Evolutionary conservation across 2,888 invertebrate species (phyloP), one percentile per base, ranked within the genome.

Genomic region (Calameuta pallipes): DNA sequence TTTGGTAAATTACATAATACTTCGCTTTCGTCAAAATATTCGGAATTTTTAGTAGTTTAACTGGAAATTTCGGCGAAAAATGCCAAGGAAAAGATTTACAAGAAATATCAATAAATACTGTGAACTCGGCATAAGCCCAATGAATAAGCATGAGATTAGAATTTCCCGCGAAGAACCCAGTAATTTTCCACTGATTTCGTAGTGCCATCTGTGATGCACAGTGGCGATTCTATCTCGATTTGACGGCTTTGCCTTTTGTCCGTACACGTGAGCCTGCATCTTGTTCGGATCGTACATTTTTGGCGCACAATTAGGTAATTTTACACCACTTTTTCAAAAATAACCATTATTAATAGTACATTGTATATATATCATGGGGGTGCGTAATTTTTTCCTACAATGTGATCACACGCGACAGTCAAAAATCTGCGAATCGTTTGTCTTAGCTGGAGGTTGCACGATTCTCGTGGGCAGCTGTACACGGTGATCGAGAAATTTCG

Each of bases 251-350:
- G 77, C 80, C 83, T 82, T 82, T 84, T 82, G 70, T 80, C 81
- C 84, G 84, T 83, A 83, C 86, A 87, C 87, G 86, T 87, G 87
- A 85, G 83, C 83, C 84, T 82, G 84, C 85, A 83, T 85, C 79
- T 81, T 81, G 83, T 81, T 85, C 78, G 83, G 82, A 82, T 85
- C 83, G 81, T 85, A 83, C 85, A 77, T 85, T 88, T 85, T 88
- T 86, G 85, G 85, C 88, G 87, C 85, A 89, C 87, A 88, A 87
- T 84, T 86, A 86, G 89, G 87, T 89, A 87, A 87, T 82, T 80
- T 76, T 69, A 30, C 15, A 31, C 70, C 77, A 75, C 75, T 76
- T 31, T 34, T 30, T 33, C 33, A 31, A 36, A 41, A 34, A 37
- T 41, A 41, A 41, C 56, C 6, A 69, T 30, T 13, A 34, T 11